Evolutionary conservation across 2,888 invertebrate species (phyloP), one percentile per base, ranked within the genome.

Genomic region (Diadegma fenestrale): DNA sequence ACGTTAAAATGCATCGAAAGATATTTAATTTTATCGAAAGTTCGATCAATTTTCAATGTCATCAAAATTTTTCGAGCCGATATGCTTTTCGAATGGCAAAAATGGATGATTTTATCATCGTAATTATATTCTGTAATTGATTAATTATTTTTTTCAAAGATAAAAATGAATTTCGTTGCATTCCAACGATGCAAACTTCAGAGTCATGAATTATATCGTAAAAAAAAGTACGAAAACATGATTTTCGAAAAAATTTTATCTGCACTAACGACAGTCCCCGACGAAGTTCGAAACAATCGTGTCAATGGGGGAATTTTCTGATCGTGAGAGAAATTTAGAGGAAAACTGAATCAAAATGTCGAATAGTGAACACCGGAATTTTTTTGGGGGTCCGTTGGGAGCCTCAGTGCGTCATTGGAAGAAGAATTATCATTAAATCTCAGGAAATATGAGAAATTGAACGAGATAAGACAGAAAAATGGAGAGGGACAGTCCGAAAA

Each of bases 381-480:
- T 51, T 33, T 71, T 69, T 68, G 54, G 2, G 10, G 12, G 10
- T 43, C 71, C 71, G 54, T 71, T 54, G 54, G 54, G 33, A 48
- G 45, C 58, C 19, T 37, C n/a, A 12, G 43, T 45, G 30, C 2
- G 68, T 19, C 63, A 76, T 80, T 71, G 12, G 69, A 80, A 19
- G 84, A 22, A 37, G 76, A 72, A 66, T 76, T 76, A 26, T 77
- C 76, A 72, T 80, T 48, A 75, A 80, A 37, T 64, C 71, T 12
- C 84, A 80, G 80, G 71, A 14, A 71, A 41, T 37, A 41, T 43
- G 58, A 58, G 43, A 73, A 61, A 61, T 14, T 7, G 37, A n/a
- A n/a, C n/a, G 33, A 48, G 19, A 54, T 14, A 48, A 43, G 4
- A 17, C 43, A 45, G 41, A 43, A 61, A 26, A 66, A 37, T 26